Evolutionary conservation across 2,888 invertebrate species (phyloP), one percentile per base, ranked within the genome.

Genomic region (Chorisops tibialis): DNA sequence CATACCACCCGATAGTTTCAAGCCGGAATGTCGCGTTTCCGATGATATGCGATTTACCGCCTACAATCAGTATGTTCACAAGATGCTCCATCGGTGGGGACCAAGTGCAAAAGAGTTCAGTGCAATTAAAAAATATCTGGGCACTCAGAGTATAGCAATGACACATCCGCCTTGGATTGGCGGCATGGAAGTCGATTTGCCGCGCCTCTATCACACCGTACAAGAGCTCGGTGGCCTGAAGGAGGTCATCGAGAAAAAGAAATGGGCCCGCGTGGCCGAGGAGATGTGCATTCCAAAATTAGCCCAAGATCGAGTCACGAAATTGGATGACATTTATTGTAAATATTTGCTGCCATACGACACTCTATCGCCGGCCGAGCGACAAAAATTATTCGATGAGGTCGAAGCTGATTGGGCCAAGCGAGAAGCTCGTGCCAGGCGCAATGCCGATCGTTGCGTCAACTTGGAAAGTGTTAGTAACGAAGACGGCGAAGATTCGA

Each of bases 341-440:
- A 93, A 93, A 81, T 93, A 91, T 75, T 80, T 96, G 48, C 79
- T 96, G 66, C 92, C 94, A 0, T 96, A 95, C 71, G 93, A 93
- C 67, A 90, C 91, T 0, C 77, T 96, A 3, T 87, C 91, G 0
- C 83, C 78, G 84, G 90, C 81, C 58, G 93, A 94, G 74, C 81
- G 92, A 4, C 85, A 85, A 61, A 86, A 87, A 66, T 79, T 91
- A 0, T 84, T 88, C 62, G 82, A 83, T 16, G 84, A 86, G 67
- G 90, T 93, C 0, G 90, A 92, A 69, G 80, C 82, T 0, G 85
- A 87, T 65, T 93, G 93, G 91, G 81, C 81, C 0, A 85, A 82
- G 67, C 81, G 86, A 4, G 83, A 88, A 71, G 80, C 81, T 1
- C 81, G 81, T 59, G 80, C 79, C 3, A 70, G 80, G 4, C 76